Percentiles rank a stretch among this genome's conserved stretches.
Evolutionary conservation across 2,113 vertebrate species (phyloP).

Genomic region (cattle (Bos taurus)): DNA sequence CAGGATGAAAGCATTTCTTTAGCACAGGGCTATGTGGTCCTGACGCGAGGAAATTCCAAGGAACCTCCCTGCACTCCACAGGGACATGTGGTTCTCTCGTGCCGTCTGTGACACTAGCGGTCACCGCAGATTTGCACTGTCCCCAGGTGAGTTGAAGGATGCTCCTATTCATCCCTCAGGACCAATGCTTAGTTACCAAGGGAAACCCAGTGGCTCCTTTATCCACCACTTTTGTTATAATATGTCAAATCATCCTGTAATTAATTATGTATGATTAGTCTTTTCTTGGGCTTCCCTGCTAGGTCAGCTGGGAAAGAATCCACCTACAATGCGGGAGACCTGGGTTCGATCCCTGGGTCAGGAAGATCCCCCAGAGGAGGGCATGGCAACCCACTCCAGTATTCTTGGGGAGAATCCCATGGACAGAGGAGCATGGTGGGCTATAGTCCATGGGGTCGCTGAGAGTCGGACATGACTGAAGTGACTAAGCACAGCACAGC

Average conservation of each 20-base stretch:
- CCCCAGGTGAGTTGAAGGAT: fast-evolving
- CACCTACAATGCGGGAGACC: background rate
- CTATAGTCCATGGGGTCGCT: background rate
- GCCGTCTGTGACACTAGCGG: fast-evolving
- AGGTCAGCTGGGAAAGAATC: background rate
- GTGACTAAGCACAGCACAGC: background rate
- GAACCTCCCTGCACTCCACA: background rate
- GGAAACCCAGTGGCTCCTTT: background rate
- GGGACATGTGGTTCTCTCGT: background rate
- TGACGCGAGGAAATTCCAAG: background rate
- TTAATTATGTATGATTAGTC: background rate
- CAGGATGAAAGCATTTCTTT: background rate
- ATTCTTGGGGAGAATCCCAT: background rate
- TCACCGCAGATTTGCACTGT: fast-evolving
- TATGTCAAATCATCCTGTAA: background rate
- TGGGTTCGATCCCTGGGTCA: background rate
- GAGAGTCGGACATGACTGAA: background rate
- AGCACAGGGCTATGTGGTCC: background rate
- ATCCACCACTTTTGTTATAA: background rate
- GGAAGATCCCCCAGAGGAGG: background rate
- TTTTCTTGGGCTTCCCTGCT: background rate
- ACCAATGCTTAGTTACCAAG: background rate
- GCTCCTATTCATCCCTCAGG: background rate
- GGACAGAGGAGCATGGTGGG: background rate
- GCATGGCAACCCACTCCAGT: background rate